Percentiles rank a stretch among this genome's conserved stretches.
These are phyloP conservation scores for Meandrina meandrites DNA, from an alignment of 92 coral and sea anemone genomes.

Conservation along the genomic window DNA sequence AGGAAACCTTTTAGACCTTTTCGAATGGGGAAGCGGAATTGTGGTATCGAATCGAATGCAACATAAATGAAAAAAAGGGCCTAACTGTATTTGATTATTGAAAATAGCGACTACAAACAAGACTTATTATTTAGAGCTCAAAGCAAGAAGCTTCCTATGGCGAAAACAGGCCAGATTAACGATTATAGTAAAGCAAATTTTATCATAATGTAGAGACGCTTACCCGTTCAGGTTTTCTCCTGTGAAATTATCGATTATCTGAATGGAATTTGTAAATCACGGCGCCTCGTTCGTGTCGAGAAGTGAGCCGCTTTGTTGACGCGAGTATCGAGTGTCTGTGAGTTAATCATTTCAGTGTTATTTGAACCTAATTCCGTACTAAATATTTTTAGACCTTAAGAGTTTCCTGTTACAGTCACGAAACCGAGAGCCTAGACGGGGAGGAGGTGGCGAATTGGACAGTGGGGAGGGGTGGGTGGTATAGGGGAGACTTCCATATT, in stretches of 20 bases:
- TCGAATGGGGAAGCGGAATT: neutral
- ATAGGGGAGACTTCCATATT: too few species aligned
- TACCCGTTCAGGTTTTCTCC: conserved; percentile 4
- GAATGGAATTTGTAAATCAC: neutral
- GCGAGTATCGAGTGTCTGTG: neutral
- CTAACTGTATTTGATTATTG: neutral
- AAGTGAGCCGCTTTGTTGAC: neutral
- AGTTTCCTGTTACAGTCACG: conserved; percentile 38
- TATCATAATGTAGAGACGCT: neutral
- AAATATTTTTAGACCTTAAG: neutral
- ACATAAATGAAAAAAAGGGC: neutral
- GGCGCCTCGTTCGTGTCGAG: neutral
- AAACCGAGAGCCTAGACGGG: neutral
- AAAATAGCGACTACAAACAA: neutral
- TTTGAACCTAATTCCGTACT: neutral
- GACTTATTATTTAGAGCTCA: neutral
- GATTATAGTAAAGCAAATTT: neutral
- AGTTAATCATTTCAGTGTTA: conserved; percentile 22
- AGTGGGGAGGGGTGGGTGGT: neutral
- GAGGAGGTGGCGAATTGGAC: neutral
- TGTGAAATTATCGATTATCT: neutral
- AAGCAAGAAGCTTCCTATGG: neutral
- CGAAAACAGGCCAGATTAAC: neutral
- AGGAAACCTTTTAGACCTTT: too few species aligned
- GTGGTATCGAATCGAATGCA: neutral